phyloP scores from a whole-genome alignment of 2,113 vertebrate species.

The Rissa tridactyla region DNA sequence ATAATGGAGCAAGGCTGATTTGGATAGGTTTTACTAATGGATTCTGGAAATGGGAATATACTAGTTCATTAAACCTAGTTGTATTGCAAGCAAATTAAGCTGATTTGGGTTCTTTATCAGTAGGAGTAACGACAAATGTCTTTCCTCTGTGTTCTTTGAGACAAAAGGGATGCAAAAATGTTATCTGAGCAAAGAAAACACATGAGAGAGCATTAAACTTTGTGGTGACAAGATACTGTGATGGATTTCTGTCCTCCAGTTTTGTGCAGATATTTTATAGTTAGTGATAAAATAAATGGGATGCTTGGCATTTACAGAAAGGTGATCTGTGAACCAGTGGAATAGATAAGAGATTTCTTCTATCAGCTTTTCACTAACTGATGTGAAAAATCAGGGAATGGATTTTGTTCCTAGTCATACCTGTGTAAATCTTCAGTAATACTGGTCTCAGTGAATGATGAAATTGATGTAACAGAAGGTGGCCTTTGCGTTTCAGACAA shows the following conservation, averaged over 20 bases:
- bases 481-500: not conserved
- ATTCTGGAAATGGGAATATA: not conserved
- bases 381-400: not conserved
- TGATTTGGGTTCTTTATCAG: not conserved
- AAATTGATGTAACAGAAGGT: not conserved
- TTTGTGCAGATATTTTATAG: not conserved
- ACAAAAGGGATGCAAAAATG: not conserved
- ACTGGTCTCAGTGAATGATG: not conserved
- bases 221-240: not conserved
- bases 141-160: not conserved
- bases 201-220: not conserved
- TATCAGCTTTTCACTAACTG: not conserved
- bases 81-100: not conserved
- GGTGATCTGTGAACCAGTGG: not conserved
- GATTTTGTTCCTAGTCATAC: not conserved
- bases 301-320: not conserved
- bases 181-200: conserved; percentile 26
- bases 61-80: not conserved
- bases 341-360: not conserved
- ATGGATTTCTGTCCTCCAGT: not conserved
- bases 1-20: not conserved
- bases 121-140: not conserved
- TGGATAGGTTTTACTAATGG: not conserved
- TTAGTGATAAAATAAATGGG: conserved; percentile 13
- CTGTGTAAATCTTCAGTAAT: not conserved